Conservation (phyloP, 1,140 invertebrate species). For the Neoseiulus cucumeris region DNA sequence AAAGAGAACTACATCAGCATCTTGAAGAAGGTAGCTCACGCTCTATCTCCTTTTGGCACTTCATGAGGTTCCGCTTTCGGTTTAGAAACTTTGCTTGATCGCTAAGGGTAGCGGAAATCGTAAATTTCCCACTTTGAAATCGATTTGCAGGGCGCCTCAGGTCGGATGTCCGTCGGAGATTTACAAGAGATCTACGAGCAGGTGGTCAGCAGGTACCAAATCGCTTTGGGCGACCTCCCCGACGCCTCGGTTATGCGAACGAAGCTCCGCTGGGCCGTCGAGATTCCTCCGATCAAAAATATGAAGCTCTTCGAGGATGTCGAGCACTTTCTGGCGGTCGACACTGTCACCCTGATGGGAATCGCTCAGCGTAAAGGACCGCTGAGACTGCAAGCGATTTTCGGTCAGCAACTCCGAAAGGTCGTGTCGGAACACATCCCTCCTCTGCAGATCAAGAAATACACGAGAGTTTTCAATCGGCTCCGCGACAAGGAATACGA, state of each 20-base stretch:
- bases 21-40: neutral
- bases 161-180: neutral
- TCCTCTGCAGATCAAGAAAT: neutral
- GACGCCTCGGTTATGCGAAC: neutral
- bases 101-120: too few relatives aligned
- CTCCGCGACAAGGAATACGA: neutral
- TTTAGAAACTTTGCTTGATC: too few relatives aligned
- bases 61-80: too few relatives aligned
- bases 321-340: neutral
- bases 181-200: neutral
- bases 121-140: too few relatives aligned
- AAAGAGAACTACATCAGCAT: neutral
- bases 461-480: neutral
- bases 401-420: neutral
- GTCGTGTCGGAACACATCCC: neutral
- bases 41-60: neutral
- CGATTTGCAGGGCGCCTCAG: neutral
- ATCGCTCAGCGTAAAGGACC: neutral
- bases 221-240: neutral
- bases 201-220: neutral
- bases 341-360: neutral
- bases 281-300: neutral
- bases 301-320: neutral
- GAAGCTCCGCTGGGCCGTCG: neutral
- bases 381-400: neutral